Conservation (phyloP, 2,113 vertebrate genomes). For the Syngnathus scovelli region DNA sequence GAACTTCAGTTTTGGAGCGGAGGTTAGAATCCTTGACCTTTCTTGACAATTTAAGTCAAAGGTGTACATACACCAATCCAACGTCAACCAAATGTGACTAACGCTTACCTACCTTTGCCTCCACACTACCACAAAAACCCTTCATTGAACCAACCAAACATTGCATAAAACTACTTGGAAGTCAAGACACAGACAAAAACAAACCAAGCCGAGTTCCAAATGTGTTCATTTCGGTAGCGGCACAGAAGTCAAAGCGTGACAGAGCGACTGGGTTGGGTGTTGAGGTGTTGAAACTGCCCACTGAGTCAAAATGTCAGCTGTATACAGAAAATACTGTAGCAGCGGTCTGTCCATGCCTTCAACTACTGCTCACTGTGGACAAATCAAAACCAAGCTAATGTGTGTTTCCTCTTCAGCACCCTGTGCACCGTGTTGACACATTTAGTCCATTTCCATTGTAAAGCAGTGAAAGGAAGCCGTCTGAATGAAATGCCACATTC, state of each 20-base stretch:
- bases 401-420: not conserved
- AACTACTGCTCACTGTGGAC: constrained; percentile 27
- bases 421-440: constrained; percentile 38
- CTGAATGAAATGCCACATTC: constrained; percentile 58
- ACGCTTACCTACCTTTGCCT: too few species aligned
- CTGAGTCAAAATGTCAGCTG: constrained; percentile 57
- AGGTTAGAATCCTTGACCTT: too few species aligned
- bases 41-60: too few species aligned
- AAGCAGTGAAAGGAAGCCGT: constrained; percentile 42
- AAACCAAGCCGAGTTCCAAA: not conserved
- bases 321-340: constrained; percentile 53
- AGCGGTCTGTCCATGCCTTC: constrained; percentile 49
- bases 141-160: too few species aligned
- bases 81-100: too few species aligned
- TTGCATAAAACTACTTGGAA: not conserved
- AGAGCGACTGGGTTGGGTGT: constrained; percentile 40
- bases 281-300: constrained; percentile 60
- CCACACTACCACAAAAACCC: too few species aligned
- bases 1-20: too few species aligned
- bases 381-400: not conserved
- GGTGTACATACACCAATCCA: too few species aligned
- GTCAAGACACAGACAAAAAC: constrained; percentile 6
- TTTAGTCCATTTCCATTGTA: constrained; percentile 38
- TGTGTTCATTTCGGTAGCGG: constrained; percentile 17
- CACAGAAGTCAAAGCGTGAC: constrained; percentile 8